Conservation (phyloP, 2,113 vertebrate genomes). For the Podilymbus podiceps region DNA sequence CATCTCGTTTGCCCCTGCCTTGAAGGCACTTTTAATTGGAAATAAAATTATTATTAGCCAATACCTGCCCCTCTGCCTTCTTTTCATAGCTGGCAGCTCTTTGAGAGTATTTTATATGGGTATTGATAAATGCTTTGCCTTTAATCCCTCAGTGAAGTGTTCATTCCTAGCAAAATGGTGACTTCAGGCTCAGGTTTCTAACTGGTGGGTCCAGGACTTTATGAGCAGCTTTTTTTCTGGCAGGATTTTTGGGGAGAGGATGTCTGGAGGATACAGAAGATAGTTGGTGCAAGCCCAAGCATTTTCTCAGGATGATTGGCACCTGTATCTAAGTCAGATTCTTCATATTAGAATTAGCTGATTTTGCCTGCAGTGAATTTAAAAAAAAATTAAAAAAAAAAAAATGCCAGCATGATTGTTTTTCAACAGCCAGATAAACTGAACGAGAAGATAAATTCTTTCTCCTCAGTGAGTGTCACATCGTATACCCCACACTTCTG, state of each 20-base stretch:
- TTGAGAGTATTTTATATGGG: background rate
- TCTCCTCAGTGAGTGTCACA: background rate
- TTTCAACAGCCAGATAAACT: background rate
- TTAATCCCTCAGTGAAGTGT: background rate
- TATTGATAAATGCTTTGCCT: background rate
- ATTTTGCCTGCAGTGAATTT: background rate
- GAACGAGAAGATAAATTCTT: background rate
- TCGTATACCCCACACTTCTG: background rate
- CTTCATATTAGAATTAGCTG: background rate
- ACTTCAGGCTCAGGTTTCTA: background rate
- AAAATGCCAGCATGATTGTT: background rate
- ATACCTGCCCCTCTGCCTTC: background rate
- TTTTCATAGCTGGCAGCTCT: background rate
- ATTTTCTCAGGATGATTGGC: background rate
- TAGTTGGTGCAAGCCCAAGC: background rate
- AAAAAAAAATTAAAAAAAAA: too few species aligned
- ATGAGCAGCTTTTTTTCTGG: background rate
- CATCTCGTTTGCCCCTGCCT: background rate
- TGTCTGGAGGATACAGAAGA: background rate
- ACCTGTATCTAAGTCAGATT: background rate
- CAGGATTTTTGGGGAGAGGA: background rate
- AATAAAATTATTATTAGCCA: background rate
- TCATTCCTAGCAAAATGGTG: background rate
- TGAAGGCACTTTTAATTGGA: background rate
- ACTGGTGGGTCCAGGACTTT: background rate